phyloP scores from a whole-genome alignment of 2,797 vertebrate species.

The Hapalemur alaotrensis region DNA sequence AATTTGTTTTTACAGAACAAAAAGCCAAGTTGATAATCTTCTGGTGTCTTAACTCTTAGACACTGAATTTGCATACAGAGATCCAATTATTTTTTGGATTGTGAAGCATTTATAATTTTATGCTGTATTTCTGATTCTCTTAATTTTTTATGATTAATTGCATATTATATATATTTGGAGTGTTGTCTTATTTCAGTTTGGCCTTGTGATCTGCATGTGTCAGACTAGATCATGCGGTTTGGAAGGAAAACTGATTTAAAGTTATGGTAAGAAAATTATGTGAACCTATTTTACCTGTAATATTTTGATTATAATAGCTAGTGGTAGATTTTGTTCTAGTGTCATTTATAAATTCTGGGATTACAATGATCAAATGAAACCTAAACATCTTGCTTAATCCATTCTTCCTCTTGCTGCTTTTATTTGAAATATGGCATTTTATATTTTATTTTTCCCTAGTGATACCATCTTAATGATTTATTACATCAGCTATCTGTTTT shows the following conservation, averaged over 20 bases:
- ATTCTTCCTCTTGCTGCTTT: background rate
- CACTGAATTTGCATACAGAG: background rate
- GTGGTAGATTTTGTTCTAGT: conserved; percentile 19
- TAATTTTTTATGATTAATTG: background rate
- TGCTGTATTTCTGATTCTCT: background rate
- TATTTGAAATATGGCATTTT: background rate
- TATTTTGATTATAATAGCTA: conserved; percentile 2
- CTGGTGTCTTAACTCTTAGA: background rate
- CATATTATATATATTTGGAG: background rate
- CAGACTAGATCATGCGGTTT: background rate
- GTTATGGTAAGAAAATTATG: background rate
- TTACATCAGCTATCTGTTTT: background rate
- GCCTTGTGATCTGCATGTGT: background rate
- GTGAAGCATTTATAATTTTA: conserved; percentile 15
- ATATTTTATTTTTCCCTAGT: conserved; percentile 34
- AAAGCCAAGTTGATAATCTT: background rate
- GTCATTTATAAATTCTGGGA: background rate
- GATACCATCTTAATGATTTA: conserved; percentile 8
- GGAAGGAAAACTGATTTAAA: conserved; percentile 26
- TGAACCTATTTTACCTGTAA: background rate
- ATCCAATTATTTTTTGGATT: conserved; percentile 27
- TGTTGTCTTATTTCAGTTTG: background rate
- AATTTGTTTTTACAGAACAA: background rate
- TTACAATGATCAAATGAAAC: conserved; percentile 18
- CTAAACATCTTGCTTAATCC: background rate